Conservation (phyloP, 2,797 vertebrate species). For the Tinamus major region DNA sequence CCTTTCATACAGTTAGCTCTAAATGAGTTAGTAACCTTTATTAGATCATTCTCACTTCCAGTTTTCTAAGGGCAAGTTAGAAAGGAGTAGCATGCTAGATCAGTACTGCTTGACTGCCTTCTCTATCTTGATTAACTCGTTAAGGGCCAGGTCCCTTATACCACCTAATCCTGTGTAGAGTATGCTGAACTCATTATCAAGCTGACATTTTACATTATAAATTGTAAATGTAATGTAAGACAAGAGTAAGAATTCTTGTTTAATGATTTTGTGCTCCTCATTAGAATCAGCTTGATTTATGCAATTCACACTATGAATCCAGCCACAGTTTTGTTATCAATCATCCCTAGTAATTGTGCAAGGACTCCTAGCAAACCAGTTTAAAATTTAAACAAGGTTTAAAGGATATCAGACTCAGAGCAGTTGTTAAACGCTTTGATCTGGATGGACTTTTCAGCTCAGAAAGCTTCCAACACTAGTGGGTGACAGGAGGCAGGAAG, state of each 20-base stretch:
- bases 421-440: neutral
- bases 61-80: neutral
- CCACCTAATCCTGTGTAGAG: neutral
- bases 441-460: neutral
- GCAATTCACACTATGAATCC: neutral
- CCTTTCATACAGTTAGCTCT: neutral
- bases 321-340: neutral
- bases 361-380: neutral
- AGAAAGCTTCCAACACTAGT: neutral
- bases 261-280: neutral
- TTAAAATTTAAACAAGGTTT: neutral
- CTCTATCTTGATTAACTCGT: neutral
- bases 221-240: neutral
- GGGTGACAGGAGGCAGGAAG: neutral
- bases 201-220: neutral
- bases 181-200: neutral
- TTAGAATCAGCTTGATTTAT: neutral
- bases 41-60: neutral
- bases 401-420: neutral
- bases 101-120: neutral
- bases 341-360: neutral
- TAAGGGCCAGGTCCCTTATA: neutral
- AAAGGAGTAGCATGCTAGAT: neutral
- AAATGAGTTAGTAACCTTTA: neutral
- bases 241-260: neutral